Evolutionary conservation across 92 coral and sea anemone species (phyloP).

Genomic region (Porites cylindrica): DNA sequence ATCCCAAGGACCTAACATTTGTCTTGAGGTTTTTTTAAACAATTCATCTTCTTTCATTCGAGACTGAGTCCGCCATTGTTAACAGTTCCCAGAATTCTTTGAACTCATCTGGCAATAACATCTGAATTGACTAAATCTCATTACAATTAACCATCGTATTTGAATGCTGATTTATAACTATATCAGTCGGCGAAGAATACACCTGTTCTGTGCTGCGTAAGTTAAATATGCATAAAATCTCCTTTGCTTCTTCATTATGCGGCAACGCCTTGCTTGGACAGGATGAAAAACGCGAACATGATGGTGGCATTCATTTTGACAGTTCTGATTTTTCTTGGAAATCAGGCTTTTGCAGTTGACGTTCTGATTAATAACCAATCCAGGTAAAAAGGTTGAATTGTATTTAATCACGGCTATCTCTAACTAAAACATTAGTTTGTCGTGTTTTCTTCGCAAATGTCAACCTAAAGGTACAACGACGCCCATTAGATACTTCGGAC

Average conservation of each 20-base stretch:
- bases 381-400: conserved; percentile 2
- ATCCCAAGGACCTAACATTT: too few relatives aligned
- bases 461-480: not conserved
- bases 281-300: not conserved
- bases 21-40: too few relatives aligned
- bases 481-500: not conserved
- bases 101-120: conserved; percentile 1
- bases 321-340: conserved; percentile 20
- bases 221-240: conserved; percentile 35
- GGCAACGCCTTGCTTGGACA: conserved; percentile 48
- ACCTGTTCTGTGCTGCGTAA: conserved; percentile 14
- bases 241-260: conserved; percentile 34
- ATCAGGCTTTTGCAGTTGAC: conserved; percentile 19
- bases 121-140: conserved; percentile 32
- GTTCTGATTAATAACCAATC: not conserved
- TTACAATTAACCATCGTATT: conserved; percentile 27
- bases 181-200: not conserved
- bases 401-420: not conserved
- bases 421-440: not conserved
- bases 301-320: not conserved
- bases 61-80: not conserved
- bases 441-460: not conserved
- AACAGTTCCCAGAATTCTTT: conserved; percentile 8
- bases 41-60: not conserved
- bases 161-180: conserved; percentile 20